Evolutionary conservation across 2,797 vertebrate species (phyloP).

Genomic region (Characodon lateralis): DNA sequence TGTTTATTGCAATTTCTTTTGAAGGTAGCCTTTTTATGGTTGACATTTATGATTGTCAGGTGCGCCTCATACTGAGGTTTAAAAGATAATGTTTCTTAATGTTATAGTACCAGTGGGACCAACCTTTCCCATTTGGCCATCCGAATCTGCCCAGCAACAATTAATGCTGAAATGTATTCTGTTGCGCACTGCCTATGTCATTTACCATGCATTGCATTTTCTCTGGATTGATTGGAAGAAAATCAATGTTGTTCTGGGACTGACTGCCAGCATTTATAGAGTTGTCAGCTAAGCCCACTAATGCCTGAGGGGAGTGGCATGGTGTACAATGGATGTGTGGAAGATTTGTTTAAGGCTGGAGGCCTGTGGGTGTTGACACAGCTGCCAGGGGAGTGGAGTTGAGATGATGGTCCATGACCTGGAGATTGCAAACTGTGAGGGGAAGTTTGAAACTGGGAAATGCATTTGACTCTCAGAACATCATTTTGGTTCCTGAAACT

Average conservation of each 20-base stretch:
- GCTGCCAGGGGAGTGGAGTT: slow-evolving; percentile 70
- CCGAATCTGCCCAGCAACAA: slow-evolving; percentile 73
- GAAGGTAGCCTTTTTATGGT: slow-evolving; percentile 31
- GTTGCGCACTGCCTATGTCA: slow-evolving; percentile 49
- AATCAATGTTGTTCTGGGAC: slow-evolving; percentile 75
- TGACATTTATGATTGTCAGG: slow-evolving; percentile 54
- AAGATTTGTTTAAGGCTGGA: slow-evolving; percentile 78
- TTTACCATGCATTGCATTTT: slow-evolving; percentile 68
- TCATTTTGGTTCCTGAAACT: slow-evolving; percentile 46
- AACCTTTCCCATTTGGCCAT: slow-evolving; percentile 22
- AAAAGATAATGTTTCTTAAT: slow-evolving; percentile 39
- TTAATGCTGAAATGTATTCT: slow-evolving; percentile 64
- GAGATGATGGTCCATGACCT: slow-evolving; percentile 54
- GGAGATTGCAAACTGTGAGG: slow-evolving; percentile 29
- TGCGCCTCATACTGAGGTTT: slow-evolving; percentile 53
- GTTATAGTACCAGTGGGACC: slow-evolving; percentile 29
- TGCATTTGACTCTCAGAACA: slow-evolving; percentile 44
- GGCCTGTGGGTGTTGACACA: slow-evolving; percentile 82
- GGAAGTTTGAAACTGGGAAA: slow-evolving; percentile 49
- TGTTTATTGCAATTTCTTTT: not conserved
- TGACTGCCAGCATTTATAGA: slow-evolving; percentile 67
- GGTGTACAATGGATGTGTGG: slow-evolving; percentile 64
- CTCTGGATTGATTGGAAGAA: slow-evolving; percentile 72
- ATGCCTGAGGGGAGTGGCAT: slow-evolving; percentile 48
- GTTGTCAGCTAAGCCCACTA: slow-evolving; percentile 63